Conservation (phyloP, 2,888 invertebrate genomes). For the Lycophotia porphyrea region DNA sequence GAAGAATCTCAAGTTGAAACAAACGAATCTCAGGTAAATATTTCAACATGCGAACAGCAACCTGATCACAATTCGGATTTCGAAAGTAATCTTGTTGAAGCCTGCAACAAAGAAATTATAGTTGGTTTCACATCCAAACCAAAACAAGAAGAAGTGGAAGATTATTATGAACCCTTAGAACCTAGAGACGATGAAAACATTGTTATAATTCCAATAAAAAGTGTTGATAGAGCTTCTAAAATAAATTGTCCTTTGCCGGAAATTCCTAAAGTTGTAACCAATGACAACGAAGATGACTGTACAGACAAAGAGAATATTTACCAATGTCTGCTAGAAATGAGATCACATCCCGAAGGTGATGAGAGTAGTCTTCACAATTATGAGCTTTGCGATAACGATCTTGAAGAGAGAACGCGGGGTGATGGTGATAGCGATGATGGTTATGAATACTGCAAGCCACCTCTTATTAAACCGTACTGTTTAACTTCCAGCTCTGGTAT, state of each 20-base stretch:
- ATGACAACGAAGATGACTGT: slow-evolving; percentile 60
- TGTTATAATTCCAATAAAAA: slow-evolving; percentile 81
- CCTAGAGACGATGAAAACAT: slow-evolving; percentile 80
- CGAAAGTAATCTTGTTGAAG: slow-evolving; percentile 86
- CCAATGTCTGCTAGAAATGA: slow-evolving; percentile 86
- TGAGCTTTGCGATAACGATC: slow-evolving; percentile 85
- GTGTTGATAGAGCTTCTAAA: slow-evolving; percentile 80
- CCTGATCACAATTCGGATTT: slow-evolving; percentile 81
- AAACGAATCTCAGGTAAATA: slow-evolving; percentile 75
- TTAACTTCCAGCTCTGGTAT: slow-evolving; percentile 84
- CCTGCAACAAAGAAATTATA: slow-evolving; percentile 85
- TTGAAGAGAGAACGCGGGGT: slow-evolving; percentile 86
- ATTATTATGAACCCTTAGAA: slow-evolving; percentile 87
- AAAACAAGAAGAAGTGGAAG: slow-evolving; percentile 78
- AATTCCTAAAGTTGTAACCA: slow-evolving; percentile 81
- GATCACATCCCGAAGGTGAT: slow-evolving; percentile 88
- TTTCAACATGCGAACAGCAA: slow-evolving; percentile 70
- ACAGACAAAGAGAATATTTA: slow-evolving; percentile 83
- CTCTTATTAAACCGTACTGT: slow-evolving; percentile 86
- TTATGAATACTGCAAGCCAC: slow-evolving; percentile 87
- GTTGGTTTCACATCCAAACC: slow-evolving; percentile 81
- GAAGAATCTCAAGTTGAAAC: slow-evolving; percentile 75
- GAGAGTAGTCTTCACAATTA: slow-evolving; percentile 89
- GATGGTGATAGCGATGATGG: slow-evolving; percentile 88
- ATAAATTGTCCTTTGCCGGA: slow-evolving; percentile 88